Conservation (phyloP, 2,113 vertebrate species). For the Pangasianodon gigas region DNA sequence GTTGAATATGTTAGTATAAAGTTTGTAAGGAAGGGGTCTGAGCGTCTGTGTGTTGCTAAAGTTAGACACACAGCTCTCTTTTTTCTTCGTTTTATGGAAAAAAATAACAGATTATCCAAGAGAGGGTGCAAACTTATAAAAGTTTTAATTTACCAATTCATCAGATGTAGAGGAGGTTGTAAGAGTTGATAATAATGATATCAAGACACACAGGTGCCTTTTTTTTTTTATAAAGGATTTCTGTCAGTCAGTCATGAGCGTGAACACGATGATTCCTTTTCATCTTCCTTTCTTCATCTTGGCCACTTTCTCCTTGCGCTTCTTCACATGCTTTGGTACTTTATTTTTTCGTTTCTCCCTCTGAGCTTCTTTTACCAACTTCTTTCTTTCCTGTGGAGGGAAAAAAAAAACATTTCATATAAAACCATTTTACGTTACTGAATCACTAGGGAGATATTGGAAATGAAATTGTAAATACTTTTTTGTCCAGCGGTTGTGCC, state of each 20-base stretch:
- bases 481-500: slow-evolving; percentile 74
- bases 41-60: not conserved
- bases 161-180: not conserved
- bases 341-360: slow-evolving; percentile 90
- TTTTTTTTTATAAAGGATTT: not conserved
- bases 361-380: slow-evolving; percentile 87
- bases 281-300: slow-evolving; percentile 88
- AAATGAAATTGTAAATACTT: slow-evolving; percentile 70
- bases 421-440: not conserved
- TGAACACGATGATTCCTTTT: not conserved
- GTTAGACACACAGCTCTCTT: not conserved
- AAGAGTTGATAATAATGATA: not conserved
- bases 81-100: not conserved
- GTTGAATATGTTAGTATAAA: too few relatives aligned
- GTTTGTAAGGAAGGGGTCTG: too few relatives aligned
- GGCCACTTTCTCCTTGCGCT: slow-evolving; percentile 87
- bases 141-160: not conserved
- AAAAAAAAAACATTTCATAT: not conserved
- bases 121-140: not conserved
- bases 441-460: not conserved
- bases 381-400: slow-evolving; percentile 85
- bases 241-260: not conserved
- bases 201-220: not conserved
- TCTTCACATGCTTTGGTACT: slow-evolving; percentile 90
- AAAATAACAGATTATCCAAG: not conserved